Conservation (phyloP, 2,888 invertebrate species). For the Diaphora mendica region DNA sequence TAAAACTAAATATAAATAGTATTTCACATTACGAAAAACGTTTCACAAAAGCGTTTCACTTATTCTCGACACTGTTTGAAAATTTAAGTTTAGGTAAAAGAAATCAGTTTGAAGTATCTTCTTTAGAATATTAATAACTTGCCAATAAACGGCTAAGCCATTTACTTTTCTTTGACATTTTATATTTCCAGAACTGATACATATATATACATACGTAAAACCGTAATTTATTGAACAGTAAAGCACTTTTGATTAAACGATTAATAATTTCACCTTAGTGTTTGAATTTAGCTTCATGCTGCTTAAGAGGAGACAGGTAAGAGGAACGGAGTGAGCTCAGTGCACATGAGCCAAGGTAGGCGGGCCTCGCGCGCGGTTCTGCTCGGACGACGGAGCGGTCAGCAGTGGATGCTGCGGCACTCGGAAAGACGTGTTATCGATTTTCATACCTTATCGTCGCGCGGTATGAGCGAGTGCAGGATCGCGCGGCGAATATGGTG, state of each 20-base stretch:
- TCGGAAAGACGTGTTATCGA: slow-evolving; percentile 67
- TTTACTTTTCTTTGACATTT: neutral
- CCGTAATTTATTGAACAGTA: neutral
- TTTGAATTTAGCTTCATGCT: neutral
- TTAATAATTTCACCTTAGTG: neutral
- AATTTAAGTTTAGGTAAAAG: neutral
- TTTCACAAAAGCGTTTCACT: neutral
- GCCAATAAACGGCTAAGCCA: neutral
- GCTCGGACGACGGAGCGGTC: slow-evolving; percentile 52
- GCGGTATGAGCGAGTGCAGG: slow-evolving; percentile 60
- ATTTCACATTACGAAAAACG: neutral
- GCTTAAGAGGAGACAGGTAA: neutral
- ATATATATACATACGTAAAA: neutral
- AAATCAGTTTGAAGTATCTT: neutral
- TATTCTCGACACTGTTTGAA: neutral
- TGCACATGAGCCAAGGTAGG: neutral
- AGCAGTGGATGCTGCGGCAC: slow-evolving; percentile 66
- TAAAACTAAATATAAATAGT: too few relatives aligned
- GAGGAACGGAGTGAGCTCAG: neutral
- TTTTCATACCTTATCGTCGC: slow-evolving; percentile 78
- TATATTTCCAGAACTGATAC: neutral
- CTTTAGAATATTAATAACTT: neutral
- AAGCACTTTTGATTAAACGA: neutral
- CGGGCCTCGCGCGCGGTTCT: slow-evolving; percentile 14
- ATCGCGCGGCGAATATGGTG: slow-evolving; percentile 64